Base-by-base conservation (phyloP, 2,888 invertebrate species). In the Mayetiola destructor region DNA sequence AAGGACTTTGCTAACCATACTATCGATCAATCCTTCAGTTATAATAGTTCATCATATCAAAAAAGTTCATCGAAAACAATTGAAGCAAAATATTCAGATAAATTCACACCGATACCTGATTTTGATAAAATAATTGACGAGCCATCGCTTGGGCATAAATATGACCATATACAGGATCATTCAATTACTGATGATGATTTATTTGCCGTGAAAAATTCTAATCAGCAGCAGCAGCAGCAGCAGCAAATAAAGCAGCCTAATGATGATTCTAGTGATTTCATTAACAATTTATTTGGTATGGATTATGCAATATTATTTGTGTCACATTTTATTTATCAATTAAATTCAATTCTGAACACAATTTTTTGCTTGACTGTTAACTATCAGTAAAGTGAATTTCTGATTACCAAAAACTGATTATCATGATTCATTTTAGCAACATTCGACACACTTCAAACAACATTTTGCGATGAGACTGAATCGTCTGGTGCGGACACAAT, bases 221-320 rank as follows among this genome's bases (percentile, higher is more conserved):
- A n/a, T n/a, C 64, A 62, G n/a, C 59, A 64, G 21, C 61, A 60
- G 23, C 59, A 61, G 55, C 62, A 63, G 58, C 60, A 48, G 5
- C 29, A 52, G 29, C 16, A 52, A 30, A 53, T 32, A 32, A 32
- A 20, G 1, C 27, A 53, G 18, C 10, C 9, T 9, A n/a, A 48
- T 27, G 23, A 23, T 10, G 48, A 48, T 27, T 27, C 48, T 5
- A 48, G 48, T n/a, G 48, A 48, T 27, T 48, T 48, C 16, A 48
- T 48, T n/a, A 48, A 48, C 16, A 27, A 48, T n/a, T 27, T 48
- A 16, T 48, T 48, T n/a, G 48, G 48, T 48, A 48, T 12, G 32
- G 6, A n/a, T n/a, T n/a, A n/a, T n/a, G n/a, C n/a, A n/a, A n/a
- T n/a, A n/a, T n/a, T n/a, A n/a, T n/a, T n/a, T n/a, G n/a, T n/a